A percentile compares a stretch with the other conserved stretches of the same genome.
Conservation (phyloP, 2,113 vertebrate genomes). For the Lipotes vexillifer region DNA sequence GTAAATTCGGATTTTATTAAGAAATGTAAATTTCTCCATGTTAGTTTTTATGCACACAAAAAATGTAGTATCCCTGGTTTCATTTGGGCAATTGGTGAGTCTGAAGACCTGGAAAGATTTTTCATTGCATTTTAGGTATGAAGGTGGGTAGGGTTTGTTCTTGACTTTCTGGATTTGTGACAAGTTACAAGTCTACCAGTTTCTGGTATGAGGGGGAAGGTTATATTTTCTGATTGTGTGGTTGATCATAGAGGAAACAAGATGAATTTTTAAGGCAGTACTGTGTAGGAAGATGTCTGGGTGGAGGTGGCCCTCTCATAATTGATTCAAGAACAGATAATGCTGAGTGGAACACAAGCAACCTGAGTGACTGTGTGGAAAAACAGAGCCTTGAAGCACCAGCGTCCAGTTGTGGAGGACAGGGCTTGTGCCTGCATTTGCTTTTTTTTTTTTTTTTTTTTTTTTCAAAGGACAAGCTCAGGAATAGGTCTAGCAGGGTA, state of each 20-base stretch:
- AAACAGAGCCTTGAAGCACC: background rate
- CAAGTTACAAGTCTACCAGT: background rate
- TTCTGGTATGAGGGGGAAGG: background rate
- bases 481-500: no score
- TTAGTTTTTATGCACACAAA: background rate
- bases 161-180: slow-evolving; percentile 28
- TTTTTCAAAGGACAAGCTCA: background rate
- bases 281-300: background rate
- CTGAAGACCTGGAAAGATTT: background rate
- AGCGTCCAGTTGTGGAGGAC: background rate
- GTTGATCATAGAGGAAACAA: background rate
- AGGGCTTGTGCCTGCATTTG: background rate
- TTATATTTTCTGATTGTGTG: background rate
- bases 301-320: background rate
- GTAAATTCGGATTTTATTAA: background rate
- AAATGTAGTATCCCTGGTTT: slow-evolving; percentile 47
- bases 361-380: background rate
- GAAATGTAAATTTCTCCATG: background rate
- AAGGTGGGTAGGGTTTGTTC: background rate
- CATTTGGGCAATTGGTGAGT: background rate
- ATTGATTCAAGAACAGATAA: background rate
- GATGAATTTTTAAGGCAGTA: background rate
- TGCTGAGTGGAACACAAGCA: background rate
- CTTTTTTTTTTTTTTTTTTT: no score
- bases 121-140: background rate